These are phyloP conservation scores for Eucera pruinosa DNA, from an alignment of 2,888 invertebrate genomes.

Conservation along the genomic window DNA sequence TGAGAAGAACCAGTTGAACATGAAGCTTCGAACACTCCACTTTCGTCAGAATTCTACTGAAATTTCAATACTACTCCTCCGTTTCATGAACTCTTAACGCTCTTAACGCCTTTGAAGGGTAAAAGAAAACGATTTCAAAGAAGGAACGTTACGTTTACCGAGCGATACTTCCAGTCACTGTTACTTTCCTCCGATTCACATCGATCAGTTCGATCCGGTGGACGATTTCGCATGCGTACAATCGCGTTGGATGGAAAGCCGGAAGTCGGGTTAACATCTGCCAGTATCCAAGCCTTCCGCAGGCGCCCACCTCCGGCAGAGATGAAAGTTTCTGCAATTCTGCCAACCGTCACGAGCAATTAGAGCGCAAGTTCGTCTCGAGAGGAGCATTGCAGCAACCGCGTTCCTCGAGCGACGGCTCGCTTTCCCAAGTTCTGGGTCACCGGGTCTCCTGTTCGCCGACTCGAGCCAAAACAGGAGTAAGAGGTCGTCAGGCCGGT, in stretches of 20 bases:
- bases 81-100: no score
- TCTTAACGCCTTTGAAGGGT: no score
- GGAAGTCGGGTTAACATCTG: slow-evolving; percentile 49
- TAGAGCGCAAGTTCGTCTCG: slow-evolving; percentile 75
- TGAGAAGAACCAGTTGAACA: no score
- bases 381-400: slow-evolving; percentile 47
- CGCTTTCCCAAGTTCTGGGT: slow-evolving; percentile 82
- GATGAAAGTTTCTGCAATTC: slow-evolving; percentile 46
- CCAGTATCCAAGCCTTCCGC: slow-evolving; percentile 11
- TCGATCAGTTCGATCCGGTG: slow-evolving; percentile 11
- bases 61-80: no score
- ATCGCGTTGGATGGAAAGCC: slow-evolving; percentile 55
- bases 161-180: background rate
- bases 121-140: no score
- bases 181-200: slow-evolving; percentile 38
- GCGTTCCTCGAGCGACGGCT: slow-evolving; percentile 28
- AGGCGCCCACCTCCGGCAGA: slow-evolving; percentile 30
- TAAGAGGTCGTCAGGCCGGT: slow-evolving; percentile 66
- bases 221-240: slow-evolving; percentile 32
- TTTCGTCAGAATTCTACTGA: no score
- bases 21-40: no score
- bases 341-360: slow-evolving; percentile 76
- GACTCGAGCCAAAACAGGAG: slow-evolving; percentile 58
- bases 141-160: background rate
- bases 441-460: slow-evolving; percentile 69